phyloP scores from a whole-genome alignment of 1,140 invertebrate species.

The Popillia japonica region DNA sequence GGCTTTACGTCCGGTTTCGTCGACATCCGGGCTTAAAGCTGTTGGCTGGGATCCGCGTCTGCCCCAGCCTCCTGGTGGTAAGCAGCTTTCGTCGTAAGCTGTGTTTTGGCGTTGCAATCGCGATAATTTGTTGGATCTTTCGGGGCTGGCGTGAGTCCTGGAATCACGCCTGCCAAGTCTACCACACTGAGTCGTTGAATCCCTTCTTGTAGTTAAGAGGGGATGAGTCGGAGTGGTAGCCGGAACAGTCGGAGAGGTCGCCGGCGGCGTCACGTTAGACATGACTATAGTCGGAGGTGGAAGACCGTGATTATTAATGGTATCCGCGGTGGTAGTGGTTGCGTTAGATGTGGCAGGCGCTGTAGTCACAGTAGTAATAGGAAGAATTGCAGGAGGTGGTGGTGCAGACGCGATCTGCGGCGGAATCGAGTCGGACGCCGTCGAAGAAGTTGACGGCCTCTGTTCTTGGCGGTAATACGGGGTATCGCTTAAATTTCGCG shows the following conservation, averaged over 20 bases:
- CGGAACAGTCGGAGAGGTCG: constrained; percentile 69
- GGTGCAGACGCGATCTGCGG: constrained; percentile 40
- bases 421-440: constrained; percentile 72
- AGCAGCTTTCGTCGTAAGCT: constrained; percentile 82
- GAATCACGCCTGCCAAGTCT: constrained; percentile 72
- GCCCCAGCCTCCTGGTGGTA: constrained; percentile 71
- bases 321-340: constrained; percentile 38
- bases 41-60: constrained; percentile 79
- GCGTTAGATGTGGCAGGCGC: constrained; percentile 45
- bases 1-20: constrained; percentile 72
- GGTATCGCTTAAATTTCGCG: constrained; percentile 57
- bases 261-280: constrained; percentile 80
- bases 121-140: constrained; percentile 72
- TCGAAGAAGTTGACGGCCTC: constrained; percentile 81
- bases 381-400: constrained; percentile 42
- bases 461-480: constrained; percentile 68
- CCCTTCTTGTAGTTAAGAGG: constrained; percentile 71
- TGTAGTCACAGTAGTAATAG: constrained; percentile 59
- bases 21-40: constrained; percentile 79
- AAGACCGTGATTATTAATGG: constrained; percentile 68
- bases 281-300: constrained; percentile 83
- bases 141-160: constrained; percentile 68
- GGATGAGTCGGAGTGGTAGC: constrained; percentile 69
- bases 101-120: constrained; percentile 85
- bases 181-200: constrained; percentile 85